Conservation (phyloP, 2,797 vertebrate genomes). For the Selene dorsalis region DNA sequence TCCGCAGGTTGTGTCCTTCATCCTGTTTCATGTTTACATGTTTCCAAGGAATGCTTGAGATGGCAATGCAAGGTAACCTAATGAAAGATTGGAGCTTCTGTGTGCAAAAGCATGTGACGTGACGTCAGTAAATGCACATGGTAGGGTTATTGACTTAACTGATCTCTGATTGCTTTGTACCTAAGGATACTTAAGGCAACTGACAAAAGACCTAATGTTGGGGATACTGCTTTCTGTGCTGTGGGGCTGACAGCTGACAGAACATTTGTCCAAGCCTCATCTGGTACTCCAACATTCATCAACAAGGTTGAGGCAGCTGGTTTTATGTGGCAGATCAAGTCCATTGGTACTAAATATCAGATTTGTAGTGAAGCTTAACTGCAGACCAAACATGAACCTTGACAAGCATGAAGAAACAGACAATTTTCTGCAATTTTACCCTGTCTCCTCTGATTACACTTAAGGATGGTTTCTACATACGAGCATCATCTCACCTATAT, state of each 20-base stretch:
- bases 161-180: background rate
- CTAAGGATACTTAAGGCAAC: background rate
- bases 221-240: background rate
- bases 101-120: constrained; percentile 11
- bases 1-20: background rate
- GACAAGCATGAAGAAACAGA: background rate
- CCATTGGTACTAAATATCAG: constrained; percentile 4
- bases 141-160: background rate
- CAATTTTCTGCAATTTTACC: constrained; percentile 8
- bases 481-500: background rate
- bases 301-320: background rate
- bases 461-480: background rate
- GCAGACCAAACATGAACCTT: background rate
- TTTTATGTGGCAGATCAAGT: constrained; percentile 5
- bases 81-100: background rate
- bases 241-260: background rate
- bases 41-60: background rate
- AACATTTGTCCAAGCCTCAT: constrained; percentile 3
- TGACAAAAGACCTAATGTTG: background rate
- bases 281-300: background rate
- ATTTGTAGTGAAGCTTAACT: constrained; percentile 11
- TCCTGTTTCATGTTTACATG: background rate
- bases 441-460: background rate
- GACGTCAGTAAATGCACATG: constrained; percentile 10
- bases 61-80: background rate